Conservation (phyloP, 2,113 vertebrate genomes). For the Tor tambroides region DNA sequence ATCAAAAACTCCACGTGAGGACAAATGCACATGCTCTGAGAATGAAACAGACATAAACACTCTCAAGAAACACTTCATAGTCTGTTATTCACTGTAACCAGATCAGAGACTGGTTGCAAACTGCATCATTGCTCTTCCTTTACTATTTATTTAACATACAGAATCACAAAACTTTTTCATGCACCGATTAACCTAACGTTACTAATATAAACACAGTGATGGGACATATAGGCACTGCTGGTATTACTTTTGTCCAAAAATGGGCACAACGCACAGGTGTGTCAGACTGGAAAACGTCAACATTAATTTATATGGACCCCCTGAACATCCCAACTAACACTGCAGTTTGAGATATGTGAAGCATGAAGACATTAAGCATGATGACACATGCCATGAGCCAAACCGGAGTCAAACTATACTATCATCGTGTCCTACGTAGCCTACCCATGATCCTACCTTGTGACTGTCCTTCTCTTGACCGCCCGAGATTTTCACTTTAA, state of each 20-base stretch:
- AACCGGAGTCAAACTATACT: conserved; percentile 1
- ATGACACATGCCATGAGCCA: not conserved
- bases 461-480: conserved; percentile 45
- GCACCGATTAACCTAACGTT: too few species aligned
- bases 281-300: conserved; percentile 42
- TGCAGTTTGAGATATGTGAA: not conserved
- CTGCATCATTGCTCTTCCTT: not conserved
- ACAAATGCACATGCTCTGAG: not conserved
- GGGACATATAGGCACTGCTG: not conserved
- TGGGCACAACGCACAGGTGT: conserved; percentile 71
- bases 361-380: not conserved
- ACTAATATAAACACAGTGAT: not conserved
- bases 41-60: not conserved
- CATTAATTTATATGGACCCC: conserved; percentile 14
- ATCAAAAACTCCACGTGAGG: not conserved
- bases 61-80: not conserved
- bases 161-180: not conserved
- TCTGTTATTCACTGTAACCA: not conserved
- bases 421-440: too few species aligned
- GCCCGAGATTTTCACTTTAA: conserved; percentile 57
- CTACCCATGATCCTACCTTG: conserved; percentile 53
- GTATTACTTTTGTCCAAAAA: conserved; percentile 61
- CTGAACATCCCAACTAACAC: not conserved
- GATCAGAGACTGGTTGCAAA: not conserved
- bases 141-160: not conserved